Percentiles rank a stretch among this genome's conserved stretches.
Conservation (phyloP, 1,140 invertebrate species). For the Epicauta chinensis region DNA sequence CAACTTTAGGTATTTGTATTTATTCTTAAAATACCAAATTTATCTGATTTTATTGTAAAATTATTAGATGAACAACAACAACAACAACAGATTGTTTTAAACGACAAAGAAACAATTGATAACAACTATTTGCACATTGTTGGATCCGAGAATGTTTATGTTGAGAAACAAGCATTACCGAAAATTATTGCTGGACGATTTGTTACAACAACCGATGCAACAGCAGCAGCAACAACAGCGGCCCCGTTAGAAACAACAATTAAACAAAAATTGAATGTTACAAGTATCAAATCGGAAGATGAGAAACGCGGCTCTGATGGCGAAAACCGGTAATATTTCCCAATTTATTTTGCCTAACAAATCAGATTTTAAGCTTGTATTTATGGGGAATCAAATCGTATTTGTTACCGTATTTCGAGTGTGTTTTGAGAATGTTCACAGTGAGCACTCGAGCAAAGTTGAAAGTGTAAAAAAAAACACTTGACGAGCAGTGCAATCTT, state of each 20-base stretch:
- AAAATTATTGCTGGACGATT: conserved; percentile 29
- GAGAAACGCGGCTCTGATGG: conserved; percentile 36
- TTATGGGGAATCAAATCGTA: no score
- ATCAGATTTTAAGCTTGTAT: no score
- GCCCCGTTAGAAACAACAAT: no score
- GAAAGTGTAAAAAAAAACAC: no score
- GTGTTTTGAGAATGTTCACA: no score
- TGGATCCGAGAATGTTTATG: conserved; percentile 35
- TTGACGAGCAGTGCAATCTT: no score
- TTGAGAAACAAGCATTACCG: conserved; percentile 29
- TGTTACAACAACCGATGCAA: conserved; percentile 5
- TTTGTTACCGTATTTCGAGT: no score
- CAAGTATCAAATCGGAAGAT: conserved; percentile 29
- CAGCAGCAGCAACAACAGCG: no score
- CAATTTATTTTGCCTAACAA: no score
- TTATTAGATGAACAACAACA: conserved; percentile 24
- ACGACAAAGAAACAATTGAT: conserved; percentile 31
- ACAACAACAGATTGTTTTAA: conserved; percentile 34
- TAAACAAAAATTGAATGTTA: background rate
- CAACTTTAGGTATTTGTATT: background rate
- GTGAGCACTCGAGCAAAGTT: no score
- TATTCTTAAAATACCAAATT: no score
- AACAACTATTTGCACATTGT: conserved; percentile 36
- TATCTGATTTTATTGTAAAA: no score
- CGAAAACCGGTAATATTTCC: conserved; percentile 8